Conservation (phyloP, 2,113 vertebrate species). For the Tyrannus savana region DNA sequence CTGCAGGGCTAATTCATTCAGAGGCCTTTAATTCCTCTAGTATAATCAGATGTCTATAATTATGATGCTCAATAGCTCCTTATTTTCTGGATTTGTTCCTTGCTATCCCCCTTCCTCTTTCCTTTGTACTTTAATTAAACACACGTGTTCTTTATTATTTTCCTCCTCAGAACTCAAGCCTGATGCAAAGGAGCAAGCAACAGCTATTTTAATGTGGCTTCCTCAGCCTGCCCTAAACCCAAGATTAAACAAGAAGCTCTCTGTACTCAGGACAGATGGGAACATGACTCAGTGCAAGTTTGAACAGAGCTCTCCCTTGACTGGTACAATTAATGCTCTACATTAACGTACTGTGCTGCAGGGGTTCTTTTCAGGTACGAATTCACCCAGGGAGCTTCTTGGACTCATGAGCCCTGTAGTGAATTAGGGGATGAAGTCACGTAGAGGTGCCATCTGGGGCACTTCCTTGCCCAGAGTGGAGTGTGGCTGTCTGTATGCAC, state of each 20-base stretch:
- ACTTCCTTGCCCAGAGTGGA: not conserved
- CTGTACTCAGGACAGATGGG: not conserved
- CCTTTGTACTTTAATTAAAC: slow-evolving; percentile 63
- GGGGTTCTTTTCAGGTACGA: not conserved
- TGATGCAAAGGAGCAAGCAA: not conserved
- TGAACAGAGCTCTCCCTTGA: not conserved
- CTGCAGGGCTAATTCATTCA: not conserved
- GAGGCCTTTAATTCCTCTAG: slow-evolving; percentile 12
- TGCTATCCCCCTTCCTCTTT: not conserved
- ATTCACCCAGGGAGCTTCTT: not conserved
- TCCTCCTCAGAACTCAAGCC: slow-evolving; percentile 14
- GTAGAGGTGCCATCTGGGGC: not conserved
- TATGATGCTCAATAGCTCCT: slow-evolving; percentile 48
- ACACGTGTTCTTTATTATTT: slow-evolving; percentile 46
- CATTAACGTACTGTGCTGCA: not conserved
- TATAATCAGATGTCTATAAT: slow-evolving; percentile 59
- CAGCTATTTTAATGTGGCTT: slow-evolving; percentile 3
- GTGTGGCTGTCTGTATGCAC: accelerated
- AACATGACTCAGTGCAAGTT: accelerated
- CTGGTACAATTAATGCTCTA: not conserved
- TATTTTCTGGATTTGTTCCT: slow-evolving; percentile 57
- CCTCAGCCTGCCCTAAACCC: not conserved
- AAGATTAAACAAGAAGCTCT: not conserved
- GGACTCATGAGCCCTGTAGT: accelerated
- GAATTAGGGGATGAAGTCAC: not conserved